Evolutionary conservation across 2,797 vertebrate genomes (phyloP), one percentile per base, ranked within the genome.

Genomic region (Tympanoctomys barrerae): DNA sequence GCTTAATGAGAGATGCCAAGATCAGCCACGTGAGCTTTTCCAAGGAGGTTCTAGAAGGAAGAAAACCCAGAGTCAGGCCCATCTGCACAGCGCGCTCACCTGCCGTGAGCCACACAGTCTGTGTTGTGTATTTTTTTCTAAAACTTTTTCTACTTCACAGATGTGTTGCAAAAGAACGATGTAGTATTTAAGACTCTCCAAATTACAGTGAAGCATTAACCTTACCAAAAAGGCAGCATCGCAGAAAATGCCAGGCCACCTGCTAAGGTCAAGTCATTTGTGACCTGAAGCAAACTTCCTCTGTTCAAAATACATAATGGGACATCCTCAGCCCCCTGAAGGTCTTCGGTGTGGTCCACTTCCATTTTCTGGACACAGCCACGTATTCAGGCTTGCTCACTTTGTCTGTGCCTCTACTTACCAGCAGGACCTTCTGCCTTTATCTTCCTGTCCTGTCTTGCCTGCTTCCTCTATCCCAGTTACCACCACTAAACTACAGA

Each of bases 141-240:
- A 13, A 59, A 39, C 42, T 82, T 66, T 62, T 68, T 14, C 36
- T 28, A 49, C 5, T 0, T 90, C 88, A 79, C 81, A 92, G 64
- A n/a, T 94, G 66, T 86, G 28, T 62, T 66, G 62, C 36, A 66
- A 80, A 91, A 96, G 78, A 90, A 39, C 31, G 49, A 0, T 4
- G 18, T 28, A 61, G 70, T 49, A 31, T 62, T 21, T 54, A 90
- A 82, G n/a, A 49, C 33, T 88, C 86, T 91, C 85, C 68, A 86
- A 36, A 11, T 54, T 79, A 42, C 62, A 0, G 0, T 26, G 78
- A 59, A 93, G 21, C 49, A 14, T 59, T 94, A 79, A 81, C 21
- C 39, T 52, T 59, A 86, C 61, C 92, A 86, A 88, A 91, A 91
- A 82, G 42, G 52, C 39, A 84, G 61, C 59, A 89, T 83, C 82